Base-by-base conservation (phyloP, 2,888 invertebrate species). In the Merodon equestris region DNA sequence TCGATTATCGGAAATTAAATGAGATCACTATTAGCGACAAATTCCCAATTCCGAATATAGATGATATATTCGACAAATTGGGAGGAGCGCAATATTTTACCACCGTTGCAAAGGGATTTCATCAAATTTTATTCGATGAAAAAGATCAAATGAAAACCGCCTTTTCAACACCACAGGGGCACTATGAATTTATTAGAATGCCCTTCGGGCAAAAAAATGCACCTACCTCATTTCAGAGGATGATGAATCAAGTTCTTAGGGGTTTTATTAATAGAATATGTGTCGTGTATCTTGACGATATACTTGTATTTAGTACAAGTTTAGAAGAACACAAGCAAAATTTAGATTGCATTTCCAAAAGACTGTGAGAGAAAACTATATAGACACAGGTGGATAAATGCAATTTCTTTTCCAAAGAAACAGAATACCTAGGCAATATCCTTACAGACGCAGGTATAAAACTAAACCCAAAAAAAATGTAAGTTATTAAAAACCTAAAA, bases 401-500 rank as follows among this genome's bases (percentile, higher is more conserved):
- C n/a, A n/a, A n/a, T 10, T 13, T 51, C 27, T 57, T 50, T 42
- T 38, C 17, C 5, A 9, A 38, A 18, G 47, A 54, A 47, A 75
- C 83, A 1, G 73, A 79, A 7, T 84, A 58, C 45, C 40, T 85
- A 2, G 83, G 84, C 1, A 82, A 81, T 51, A 56, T 83, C n/a
- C 75, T 86, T 10, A 54, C 27, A 17, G 36, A 53, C 14, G 36
- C 47, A 18, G 54, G 54, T 18, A 45, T 64, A 1, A 54, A 64
- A 45, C 38, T 54, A 38, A 64, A 64, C 9, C 17, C 36, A 36
- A 13, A 12, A 18, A n/a, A 63, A 45, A 45, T 45, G 36, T n/a
- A 12, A 17, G 60, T 48, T 40, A 60, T 48, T 9, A 47, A 60
- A 48, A 60, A 38, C 18, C 38, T 60, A 9, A 18, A 60, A 48